Evolutionary conservation across 2,797 vertebrate species (phyloP), one percentile per base, ranked within the genome.

Genomic region (Acanthurus tractus): DNA sequence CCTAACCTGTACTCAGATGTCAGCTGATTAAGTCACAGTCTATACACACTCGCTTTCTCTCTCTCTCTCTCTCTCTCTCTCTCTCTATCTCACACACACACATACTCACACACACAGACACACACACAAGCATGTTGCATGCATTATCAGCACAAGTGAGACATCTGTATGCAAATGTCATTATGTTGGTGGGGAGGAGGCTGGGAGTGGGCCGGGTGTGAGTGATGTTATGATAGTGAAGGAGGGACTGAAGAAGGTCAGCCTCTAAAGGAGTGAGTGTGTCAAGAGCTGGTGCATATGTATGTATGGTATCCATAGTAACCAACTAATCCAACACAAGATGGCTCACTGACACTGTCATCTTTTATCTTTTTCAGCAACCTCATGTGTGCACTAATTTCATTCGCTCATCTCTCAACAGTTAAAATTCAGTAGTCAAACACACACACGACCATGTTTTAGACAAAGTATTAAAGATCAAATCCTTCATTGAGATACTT

Each of bases 101-200:
- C 63, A 34, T 45, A 14, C 69, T 40, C 46, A 49, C 48, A 62
- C 66, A 67, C 56, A 54, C 29, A 55, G 59, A 14, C 14, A 73
- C 65, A 44, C 48, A 71, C 69, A n/a, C 61, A 74, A 46, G 36
- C 79, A 58, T 11, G 42, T 17, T 0, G 49, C 77, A 77, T 80
- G 68, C 75, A 88, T 86, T 85, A 89, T 78, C 82, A 80, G 88
- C 85, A 83, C 86, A 86, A 92, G 79, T 85, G 78, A 90, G 86
- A 94, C 96, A 97, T 97, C 96, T 98, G 96, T 97, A 97, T 97
- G 97, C 96, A 97, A 97, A 97, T 97, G 38, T 23, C 86, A 89
- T 89, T 86, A 90, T 92, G 94, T 52, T 75, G 82, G 57, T 81
- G 84, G 77, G 66, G 67, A 55, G 86, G 76, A 53, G 84, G 76